A percentile compares a stretch with the other conserved stretches of the same genome.
These are phyloP conservation scores for Ceyx cyanopectus DNA, from an alignment of 2,113 vertebrate species.

Conservation along the genomic window DNA sequence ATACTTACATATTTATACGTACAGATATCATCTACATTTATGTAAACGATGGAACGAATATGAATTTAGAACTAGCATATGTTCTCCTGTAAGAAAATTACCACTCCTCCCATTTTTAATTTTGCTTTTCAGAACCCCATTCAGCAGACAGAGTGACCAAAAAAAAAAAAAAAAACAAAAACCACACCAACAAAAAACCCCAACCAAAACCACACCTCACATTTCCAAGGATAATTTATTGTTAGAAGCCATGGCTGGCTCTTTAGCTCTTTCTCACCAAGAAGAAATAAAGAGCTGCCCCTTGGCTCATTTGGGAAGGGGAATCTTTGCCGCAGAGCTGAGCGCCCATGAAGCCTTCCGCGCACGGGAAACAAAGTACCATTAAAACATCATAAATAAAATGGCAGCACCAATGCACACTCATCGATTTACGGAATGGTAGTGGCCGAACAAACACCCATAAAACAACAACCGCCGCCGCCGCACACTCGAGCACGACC, in stretches of 20 bases:
- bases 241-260: background rate
- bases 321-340: background rate
- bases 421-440: slow-evolving; percentile 70
- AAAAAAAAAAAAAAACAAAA: too few relatives aligned
- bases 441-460: slow-evolving; percentile 52
- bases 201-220: too few relatives aligned
- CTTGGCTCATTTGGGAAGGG: background rate
- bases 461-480: slow-evolving; percentile 29
- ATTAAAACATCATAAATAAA: slow-evolving; percentile 78
- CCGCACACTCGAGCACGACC: slow-evolving; percentile 24
- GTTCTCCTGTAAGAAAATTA: background rate
- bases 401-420: slow-evolving; percentile 69
- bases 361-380: slow-evolving; percentile 69
- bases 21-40: background rate
- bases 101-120: background rate
- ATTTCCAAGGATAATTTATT: slow-evolving; percentile 29
- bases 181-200: too few relatives aligned
- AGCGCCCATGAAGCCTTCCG: background rate
- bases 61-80: background rate
- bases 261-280: background rate
- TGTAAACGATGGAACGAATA: background rate
- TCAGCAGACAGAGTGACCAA: background rate
- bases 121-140: background rate
- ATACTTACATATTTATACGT: background rate
- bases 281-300: slow-evolving; percentile 1